Evolutionary conservation across 2,113 vertebrate species (phyloP).

Genomic region (Plecotus auritus): DNA sequence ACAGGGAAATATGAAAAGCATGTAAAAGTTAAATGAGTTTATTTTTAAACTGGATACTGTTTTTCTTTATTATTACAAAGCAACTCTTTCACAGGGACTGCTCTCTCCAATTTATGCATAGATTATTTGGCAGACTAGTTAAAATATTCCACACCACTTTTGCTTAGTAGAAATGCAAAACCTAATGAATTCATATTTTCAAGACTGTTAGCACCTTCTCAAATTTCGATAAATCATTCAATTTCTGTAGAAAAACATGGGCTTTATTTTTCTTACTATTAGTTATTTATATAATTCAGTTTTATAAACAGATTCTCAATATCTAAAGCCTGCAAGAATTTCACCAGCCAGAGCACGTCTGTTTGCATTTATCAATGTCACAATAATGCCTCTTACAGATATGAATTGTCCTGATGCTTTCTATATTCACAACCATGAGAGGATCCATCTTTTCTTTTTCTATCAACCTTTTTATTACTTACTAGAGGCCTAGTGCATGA

Average conservation of each 20-base stretch:
- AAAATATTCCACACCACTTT: slow-evolving; percentile 32
- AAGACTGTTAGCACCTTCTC: slow-evolving; percentile 60
- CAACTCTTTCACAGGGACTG: slow-evolving; percentile 45
- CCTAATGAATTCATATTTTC: slow-evolving; percentile 59
- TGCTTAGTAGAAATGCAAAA: slow-evolving; percentile 60
- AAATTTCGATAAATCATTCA: slow-evolving; percentile 62
- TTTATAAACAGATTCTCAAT: slow-evolving; percentile 45
- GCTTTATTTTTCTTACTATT: slow-evolving; percentile 58
- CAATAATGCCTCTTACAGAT: not conserved
- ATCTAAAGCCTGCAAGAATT: slow-evolving; percentile 28
- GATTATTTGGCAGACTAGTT: slow-evolving; percentile 56
- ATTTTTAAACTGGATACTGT: slow-evolving; percentile 9
- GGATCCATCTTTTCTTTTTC: not conserved
- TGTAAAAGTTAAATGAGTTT: slow-evolving; percentile 41
- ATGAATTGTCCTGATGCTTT: not conserved
- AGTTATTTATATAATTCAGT: slow-evolving; percentile 60
- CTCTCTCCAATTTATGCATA: slow-evolving; percentile 43
- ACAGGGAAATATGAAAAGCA: not conserved
- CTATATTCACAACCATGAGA: not conserved
- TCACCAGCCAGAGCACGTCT: not conserved
- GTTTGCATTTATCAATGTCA: not conserved
- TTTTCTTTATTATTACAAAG: slow-evolving; percentile 28
- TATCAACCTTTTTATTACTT: not conserved
- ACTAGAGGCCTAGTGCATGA: not conserved
- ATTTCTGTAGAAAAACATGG: slow-evolving; percentile 62